Conservation (phyloP, 2,888 invertebrate species). For the Andricus curvator region DNA sequence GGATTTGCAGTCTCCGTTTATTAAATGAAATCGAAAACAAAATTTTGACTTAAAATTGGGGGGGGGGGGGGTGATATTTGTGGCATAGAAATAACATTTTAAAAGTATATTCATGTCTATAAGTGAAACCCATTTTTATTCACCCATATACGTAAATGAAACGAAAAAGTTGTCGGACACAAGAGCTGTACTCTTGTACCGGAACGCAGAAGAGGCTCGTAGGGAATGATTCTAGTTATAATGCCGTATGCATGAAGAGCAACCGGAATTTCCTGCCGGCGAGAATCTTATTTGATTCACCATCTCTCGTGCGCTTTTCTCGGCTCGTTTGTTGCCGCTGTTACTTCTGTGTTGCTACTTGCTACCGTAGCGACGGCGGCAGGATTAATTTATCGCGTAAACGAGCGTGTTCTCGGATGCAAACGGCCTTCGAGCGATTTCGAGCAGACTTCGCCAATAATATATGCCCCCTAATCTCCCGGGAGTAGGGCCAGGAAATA, state of each 20-base stretch:
- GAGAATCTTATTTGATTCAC: slow-evolving; percentile 51
- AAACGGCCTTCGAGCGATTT: slow-evolving; percentile 44
- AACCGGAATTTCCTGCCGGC: slow-evolving; percentile 61
- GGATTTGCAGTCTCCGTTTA: too few relatives aligned
- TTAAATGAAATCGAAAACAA: too few relatives aligned
- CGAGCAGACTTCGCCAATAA: slow-evolving; percentile 32
- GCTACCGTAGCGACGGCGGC: slow-evolving; percentile 38
- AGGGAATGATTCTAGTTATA: neutral
- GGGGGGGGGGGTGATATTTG: too few relatives aligned
- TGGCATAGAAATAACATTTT: too few relatives aligned
- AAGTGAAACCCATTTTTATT: too few relatives aligned
- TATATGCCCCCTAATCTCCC: neutral
- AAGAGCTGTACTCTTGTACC: neutral
- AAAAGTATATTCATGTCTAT: too few relatives aligned
- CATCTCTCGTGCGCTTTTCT: slow-evolving; percentile 11
- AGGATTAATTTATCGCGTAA: slow-evolving; percentile 59
- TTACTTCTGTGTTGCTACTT: slow-evolving; percentile 35
- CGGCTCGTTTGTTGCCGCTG: slow-evolving; percentile 22
- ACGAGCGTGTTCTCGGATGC: slow-evolving; percentile 48
- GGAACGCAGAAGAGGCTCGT: slow-evolving; percentile 5
- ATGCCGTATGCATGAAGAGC: slow-evolving; percentile 53
- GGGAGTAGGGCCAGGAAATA: neutral
- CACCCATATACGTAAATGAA: slow-evolving; percentile 14
- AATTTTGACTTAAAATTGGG: too few relatives aligned
- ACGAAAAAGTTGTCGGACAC: slow-evolving; percentile 46